Percentiles rank a stretch among this genome's conserved stretches.
These are phyloP conservation scores for Rhimphoctona megacephalus DNA, from an alignment of 2,888 invertebrate species.

Conservation along the genomic window DNA sequence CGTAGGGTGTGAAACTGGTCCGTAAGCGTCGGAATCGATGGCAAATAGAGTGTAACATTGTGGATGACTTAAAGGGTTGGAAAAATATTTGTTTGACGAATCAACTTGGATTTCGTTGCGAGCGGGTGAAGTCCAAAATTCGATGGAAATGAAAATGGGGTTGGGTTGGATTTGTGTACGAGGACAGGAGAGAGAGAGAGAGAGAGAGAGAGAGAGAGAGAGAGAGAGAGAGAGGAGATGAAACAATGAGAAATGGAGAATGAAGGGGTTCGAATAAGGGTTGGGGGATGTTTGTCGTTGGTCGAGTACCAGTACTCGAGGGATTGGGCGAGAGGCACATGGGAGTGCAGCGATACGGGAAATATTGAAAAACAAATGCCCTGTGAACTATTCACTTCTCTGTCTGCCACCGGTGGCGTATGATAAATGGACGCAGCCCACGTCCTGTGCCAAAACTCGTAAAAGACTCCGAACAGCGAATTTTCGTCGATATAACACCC, in stretches of 20 bases:
- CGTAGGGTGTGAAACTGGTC: neutral
- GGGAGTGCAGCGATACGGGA: constrained; percentile 41
- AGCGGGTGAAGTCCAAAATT: neutral
- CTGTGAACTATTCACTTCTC: constrained; percentile 22
- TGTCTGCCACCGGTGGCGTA: constrained; percentile 54
- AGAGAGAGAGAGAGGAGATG: constrained; percentile 26
- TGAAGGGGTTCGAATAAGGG: constrained; percentile 6
- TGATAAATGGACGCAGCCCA: constrained; percentile 64
- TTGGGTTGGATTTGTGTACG: neutral
- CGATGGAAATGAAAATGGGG: constrained; percentile 22
- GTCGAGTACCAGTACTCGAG: constrained; percentile 40
- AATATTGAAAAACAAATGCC: constrained; percentile 73
- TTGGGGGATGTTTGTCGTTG: constrained; percentile 45
- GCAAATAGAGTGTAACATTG: constrained; percentile 4
- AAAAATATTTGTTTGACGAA: constrained; percentile 27
- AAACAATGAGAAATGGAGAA: constrained; percentile 43
- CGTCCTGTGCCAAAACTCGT: constrained; percentile 59
- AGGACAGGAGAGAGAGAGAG: neutral
- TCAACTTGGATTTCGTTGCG: constrained; percentile 7
- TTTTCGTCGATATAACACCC: constrained; percentile 57
- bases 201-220: neutral
- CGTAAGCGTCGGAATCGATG: neutral
- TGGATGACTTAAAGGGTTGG: neutral
- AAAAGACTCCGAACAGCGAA: constrained; percentile 57
- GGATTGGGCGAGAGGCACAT: constrained; percentile 31